Conservation (phyloP, 2,888 invertebrate species). For the Drosophila parthenogenetica region DNA sequence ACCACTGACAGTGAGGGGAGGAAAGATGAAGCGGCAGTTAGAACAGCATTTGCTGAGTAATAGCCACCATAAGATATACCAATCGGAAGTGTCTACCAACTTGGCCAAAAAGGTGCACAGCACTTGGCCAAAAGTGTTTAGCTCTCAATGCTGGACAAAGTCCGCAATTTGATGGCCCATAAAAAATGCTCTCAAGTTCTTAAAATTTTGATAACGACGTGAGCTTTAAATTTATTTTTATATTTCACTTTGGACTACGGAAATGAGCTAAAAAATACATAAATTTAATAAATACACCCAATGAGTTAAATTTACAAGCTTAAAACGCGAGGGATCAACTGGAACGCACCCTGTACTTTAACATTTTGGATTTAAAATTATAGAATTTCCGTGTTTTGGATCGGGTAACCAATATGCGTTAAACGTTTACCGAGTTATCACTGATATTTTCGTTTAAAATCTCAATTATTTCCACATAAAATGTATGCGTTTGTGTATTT, state of each 20-base stretch:
- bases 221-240: background rate
- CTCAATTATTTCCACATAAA: background rate
- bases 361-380: too few species aligned
- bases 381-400: too few species aligned
- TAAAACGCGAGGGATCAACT: background rate
- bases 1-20: too few species aligned
- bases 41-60: background rate
- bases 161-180: conserved; percentile 13
- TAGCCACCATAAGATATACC: conserved; percentile 15
- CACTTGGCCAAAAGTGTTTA: conserved; percentile 9
- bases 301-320: background rate
- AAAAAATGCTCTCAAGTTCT: conserved; percentile 2
- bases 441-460: background rate
- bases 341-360: too few species aligned
- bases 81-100: conserved; percentile 24
- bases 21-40: background rate
- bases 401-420: too few species aligned
- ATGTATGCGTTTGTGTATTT: background rate
- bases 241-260: background rate
- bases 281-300: background rate
- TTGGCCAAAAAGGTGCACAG: conserved; percentile 14
- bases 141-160: conserved; percentile 5
- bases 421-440: too few species aligned
- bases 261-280: background rate
- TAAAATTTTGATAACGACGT: conserved; percentile 2